Evolutionary conservation across 2,113 vertebrate genomes (phyloP), one percentile per base, ranked within the genome.

Genomic region (Myotis brandtii): DNA sequence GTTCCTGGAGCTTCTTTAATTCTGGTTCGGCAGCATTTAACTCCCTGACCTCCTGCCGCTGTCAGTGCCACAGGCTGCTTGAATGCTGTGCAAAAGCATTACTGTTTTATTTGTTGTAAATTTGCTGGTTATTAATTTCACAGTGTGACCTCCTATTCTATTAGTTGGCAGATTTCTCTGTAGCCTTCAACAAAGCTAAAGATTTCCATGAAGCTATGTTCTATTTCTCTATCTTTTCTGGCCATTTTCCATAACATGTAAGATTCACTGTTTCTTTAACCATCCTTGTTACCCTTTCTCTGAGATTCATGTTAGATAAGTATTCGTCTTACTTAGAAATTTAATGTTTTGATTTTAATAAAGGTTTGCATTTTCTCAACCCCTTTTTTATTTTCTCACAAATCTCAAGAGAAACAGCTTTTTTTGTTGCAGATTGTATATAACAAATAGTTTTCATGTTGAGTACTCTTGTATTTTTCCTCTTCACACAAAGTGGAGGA

Each of bases 71-170:
- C 50, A 3, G 96, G 96, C 96, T 96, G 88, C 93, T 96, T 94
- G 91, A 94, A 90, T 12, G 86, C 96, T 95, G 82, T 94, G 94
- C 81, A 62, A 89, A 93, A 94, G 69, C 97, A 86, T 96, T 96
- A 96, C 95, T 95, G 85, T 92, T 96, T 95, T 96, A 95, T 98
- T 98, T 96, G 92, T 95, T 97, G 90, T 96, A 96, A 96, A 97
- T 98, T 96, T 97, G 93, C 97, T 96, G 95, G 88, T 96, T 97
- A 98, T 98, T 97, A 97, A 97, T 97, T 97, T 98, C 97, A 97
- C 97, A 96, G 93, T 97, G 85, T 97, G 97, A 97, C 91, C 86
- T 94, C 96, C 77, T 94, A 37, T 85, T 95, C 54, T 86, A 89
- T 93, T 96, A 94, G 82, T 94, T 94, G 93, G 94, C 94, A 96